Conservation (phyloP, 2,797 vertebrate genomes). For the Pseudotriccus pelzelni region DNA sequence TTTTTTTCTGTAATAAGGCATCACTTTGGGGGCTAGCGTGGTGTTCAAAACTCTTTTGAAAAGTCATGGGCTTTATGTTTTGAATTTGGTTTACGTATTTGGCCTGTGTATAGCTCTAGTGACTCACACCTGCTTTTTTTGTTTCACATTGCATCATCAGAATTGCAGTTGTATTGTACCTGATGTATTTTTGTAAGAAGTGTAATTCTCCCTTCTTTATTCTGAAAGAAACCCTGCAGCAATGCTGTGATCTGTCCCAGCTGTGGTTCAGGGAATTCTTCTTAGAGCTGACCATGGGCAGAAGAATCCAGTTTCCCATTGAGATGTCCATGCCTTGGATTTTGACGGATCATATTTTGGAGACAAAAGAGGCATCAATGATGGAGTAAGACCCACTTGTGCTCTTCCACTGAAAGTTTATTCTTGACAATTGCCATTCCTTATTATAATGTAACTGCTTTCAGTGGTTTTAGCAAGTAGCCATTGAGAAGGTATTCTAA, state of each 20-base stretch:
- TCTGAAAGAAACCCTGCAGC: slow-evolving; percentile 91
- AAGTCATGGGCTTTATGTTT: background rate
- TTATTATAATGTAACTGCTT: background rate
- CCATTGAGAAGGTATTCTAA: background rate
- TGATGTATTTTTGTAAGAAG: background rate
- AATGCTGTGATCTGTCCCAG: slow-evolving; percentile 97
- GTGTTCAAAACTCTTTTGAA: background rate
- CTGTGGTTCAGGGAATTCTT: slow-evolving; percentile 99
- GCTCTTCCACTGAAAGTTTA: background rate
- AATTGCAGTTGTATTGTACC: background rate
- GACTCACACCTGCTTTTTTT: slow-evolving; percentile 16
- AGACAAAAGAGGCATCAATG: slow-evolving; percentile 97
- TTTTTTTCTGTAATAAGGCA: background rate
- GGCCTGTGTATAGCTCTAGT: background rate
- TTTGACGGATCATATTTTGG: slow-evolving; percentile 95
- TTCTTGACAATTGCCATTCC: background rate
- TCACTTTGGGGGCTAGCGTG: background rate
- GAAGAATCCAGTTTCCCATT: slow-evolving; percentile 97
- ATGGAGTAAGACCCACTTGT: slow-evolving; percentile 87
- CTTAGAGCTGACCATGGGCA: slow-evolving; percentile 96
- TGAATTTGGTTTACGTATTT: background rate
- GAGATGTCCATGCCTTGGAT: slow-evolving; percentile 99
- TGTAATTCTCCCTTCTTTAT: slow-evolving; percentile 32
- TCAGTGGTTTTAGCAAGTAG: background rate
- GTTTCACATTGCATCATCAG: slow-evolving; percentile 33